Base-by-base conservation (phyloP, 2,113 vertebrate species). In the Myotis davidii region DNA sequence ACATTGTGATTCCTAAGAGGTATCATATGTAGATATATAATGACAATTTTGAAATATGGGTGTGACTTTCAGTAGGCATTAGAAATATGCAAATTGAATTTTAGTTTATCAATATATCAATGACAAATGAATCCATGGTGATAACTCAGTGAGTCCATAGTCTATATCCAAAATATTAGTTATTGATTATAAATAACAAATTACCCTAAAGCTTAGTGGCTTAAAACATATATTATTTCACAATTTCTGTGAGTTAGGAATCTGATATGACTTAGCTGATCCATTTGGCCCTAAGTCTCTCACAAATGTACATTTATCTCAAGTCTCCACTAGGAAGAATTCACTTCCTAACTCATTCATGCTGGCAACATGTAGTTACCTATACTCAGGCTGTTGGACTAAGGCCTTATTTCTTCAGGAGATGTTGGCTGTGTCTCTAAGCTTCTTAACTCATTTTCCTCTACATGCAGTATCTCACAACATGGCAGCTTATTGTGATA, bases 81-180 rank as follows among this genome's bases (percentile, higher is more conserved):
- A 42, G 12, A 32, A 2, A 8, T 59, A 6, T 13, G 4, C 72
- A 59, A 45, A 2, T 17, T 89, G 29, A 54, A 37, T 89, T 69
- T n/a, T 59, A 96, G 3, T 64, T 82, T 85, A 82, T 76, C 23
- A 96, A 32, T 88, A 74, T 74, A 48, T 54, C 70, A 11, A 73
- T 73, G 25, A 20, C 8, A 81, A 74, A 79, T 85, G 2, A 83
- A 39, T 39, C 37, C 37, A 39, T 39, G 37, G 32, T 12, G 37
- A 65, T 96, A 21, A 56, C 39, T 77, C 59, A 56, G 4, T 77
- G 25, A 76, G 4, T 5, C 10, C 32, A 52, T 2, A 77, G 12
- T n/a, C 18, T 20, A 37, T n/a, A 69, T 32, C 1, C 1, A 4
- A 37, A 39, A 69, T 91, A n/a, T 5, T 70, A 50, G 14, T 21